These are phyloP conservation scores for Ditula angustiorana DNA, from an alignment of 2,888 invertebrate genomes.

Conservation along the genomic window DNA sequence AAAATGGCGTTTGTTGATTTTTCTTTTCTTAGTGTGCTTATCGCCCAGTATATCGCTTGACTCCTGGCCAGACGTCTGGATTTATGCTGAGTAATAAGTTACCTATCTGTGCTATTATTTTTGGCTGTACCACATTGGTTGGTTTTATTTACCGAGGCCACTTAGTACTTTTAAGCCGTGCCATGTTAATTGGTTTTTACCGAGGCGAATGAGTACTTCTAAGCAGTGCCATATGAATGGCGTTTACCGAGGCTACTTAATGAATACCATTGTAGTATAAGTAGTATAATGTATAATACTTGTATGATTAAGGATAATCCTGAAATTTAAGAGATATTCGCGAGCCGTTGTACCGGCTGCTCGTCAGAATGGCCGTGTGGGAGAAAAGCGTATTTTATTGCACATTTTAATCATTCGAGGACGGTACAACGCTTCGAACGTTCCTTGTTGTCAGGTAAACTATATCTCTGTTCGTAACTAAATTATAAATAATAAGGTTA, in stretches of 20 bases:
- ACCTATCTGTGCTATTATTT: too few species aligned
- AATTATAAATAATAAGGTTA: too few species aligned
- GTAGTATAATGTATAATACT: background rate
- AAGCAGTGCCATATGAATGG: background rate
- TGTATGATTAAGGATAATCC: background rate
- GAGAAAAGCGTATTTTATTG: too few species aligned
- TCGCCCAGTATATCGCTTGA: background rate
- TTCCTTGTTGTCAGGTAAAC: too few species aligned
- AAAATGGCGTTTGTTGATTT: background rate
- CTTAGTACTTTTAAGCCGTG: background rate
- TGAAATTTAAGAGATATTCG: too few species aligned
- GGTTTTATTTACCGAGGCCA: background rate
- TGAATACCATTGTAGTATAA: background rate
- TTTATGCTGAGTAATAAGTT: background rate
- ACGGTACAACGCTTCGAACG: too few species aligned
- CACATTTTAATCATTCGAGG: too few species aligned
- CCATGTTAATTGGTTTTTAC: background rate
- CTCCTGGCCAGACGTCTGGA: background rate
- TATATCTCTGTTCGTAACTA: too few species aligned
- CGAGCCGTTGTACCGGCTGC: background rate
- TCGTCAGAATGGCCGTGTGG: slow-evolving; percentile 12
- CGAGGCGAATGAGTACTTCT: background rate
- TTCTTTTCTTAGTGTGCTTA: background rate
- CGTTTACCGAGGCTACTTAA: background rate
- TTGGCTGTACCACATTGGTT: background rate